phyloP scores from a whole-genome alignment of 2,888 invertebrate species.

The Cenopis cana region DNA sequence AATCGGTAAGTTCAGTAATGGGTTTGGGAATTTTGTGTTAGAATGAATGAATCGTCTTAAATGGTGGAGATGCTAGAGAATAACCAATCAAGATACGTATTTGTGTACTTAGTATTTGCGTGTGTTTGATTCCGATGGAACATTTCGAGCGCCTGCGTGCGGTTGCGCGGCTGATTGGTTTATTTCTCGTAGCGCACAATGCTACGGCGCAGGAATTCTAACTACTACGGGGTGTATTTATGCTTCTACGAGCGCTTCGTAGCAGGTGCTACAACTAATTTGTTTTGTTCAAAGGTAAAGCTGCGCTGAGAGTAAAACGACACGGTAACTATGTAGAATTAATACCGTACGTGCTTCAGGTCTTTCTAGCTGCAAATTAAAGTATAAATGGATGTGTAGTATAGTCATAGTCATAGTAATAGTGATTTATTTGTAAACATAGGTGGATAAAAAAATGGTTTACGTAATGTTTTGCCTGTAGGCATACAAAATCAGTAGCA shows the following conservation, averaged over 20 bases:
- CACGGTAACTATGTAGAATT: neutral
- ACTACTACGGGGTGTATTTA: neutral
- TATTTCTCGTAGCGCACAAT: slow-evolving; percentile 12
- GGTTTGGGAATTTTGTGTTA: no score
- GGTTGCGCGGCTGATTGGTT: slow-evolving; percentile 33
- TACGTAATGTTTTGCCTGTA: no score
- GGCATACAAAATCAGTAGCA: no score
- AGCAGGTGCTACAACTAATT: slow-evolving; percentile 2
- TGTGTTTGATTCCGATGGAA: slow-evolving; percentile 24
- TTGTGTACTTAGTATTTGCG: neutral
- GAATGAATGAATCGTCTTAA: no score
- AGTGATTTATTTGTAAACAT: no score
- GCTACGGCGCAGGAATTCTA: slow-evolving; percentile 31
- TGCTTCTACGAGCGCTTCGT: neutral
- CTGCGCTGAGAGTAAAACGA: neutral
- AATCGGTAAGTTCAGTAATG: no score
- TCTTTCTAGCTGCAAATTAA: no score
- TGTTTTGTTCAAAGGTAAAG: neutral
- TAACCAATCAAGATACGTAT: slow-evolving; percentile 3
- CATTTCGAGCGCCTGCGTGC: slow-evolving; percentile 24
- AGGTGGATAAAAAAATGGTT: no score
- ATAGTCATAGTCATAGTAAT: no score
- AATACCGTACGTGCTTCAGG: neutral
- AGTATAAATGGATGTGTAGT: no score
- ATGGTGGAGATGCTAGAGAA: neutral